A percentile compares a stretch with the other conserved stretches of the same genome.
phyloP scores from a whole-genome alignment of 1,140 invertebrate genomes.

The Diprion similis region DNA sequence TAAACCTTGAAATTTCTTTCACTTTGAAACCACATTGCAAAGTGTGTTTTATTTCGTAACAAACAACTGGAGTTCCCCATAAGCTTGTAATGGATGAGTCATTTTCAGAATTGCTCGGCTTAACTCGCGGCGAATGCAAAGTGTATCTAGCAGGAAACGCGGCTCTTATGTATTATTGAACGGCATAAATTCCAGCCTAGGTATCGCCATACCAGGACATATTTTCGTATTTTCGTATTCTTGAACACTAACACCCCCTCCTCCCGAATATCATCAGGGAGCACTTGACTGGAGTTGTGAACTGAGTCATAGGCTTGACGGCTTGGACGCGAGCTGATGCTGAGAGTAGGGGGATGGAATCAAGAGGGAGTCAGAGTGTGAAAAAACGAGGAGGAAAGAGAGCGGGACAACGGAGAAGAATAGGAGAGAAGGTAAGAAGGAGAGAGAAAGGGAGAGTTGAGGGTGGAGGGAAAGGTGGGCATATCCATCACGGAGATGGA shows the following conservation, averaged over 20 bases:
- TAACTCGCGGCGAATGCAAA: too few species aligned
- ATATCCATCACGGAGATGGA: constrained; percentile 16
- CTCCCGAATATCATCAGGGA: background rate
- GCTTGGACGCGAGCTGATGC: background rate
- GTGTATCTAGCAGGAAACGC: too few species aligned
- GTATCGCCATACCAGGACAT: background rate
- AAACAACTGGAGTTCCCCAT: too few species aligned
- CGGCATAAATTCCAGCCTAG: background rate
- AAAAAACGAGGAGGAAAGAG: background rate
- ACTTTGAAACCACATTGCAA: too few species aligned
- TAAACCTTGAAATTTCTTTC: too few species aligned
- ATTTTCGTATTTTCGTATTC: background rate
- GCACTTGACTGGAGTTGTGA: constrained; percentile 2
- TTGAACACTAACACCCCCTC: background rate
- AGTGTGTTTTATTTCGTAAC: too few species aligned
- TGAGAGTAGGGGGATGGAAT: background rate
- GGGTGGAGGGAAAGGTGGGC: background rate
- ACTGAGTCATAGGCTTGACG: background rate
- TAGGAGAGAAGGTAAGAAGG: background rate
- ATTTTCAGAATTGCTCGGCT: too few species aligned
- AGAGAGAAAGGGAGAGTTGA: background rate
- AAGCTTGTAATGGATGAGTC: too few species aligned
- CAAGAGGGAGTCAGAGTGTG: background rate
- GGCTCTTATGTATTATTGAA: constrained; percentile 2
- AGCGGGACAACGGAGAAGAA: background rate